Evolutionary conservation across 2,113 vertebrate genomes (phyloP), one percentile per base, ranked within the genome.

Genomic region (Rhadina sibilatrix): DNA sequence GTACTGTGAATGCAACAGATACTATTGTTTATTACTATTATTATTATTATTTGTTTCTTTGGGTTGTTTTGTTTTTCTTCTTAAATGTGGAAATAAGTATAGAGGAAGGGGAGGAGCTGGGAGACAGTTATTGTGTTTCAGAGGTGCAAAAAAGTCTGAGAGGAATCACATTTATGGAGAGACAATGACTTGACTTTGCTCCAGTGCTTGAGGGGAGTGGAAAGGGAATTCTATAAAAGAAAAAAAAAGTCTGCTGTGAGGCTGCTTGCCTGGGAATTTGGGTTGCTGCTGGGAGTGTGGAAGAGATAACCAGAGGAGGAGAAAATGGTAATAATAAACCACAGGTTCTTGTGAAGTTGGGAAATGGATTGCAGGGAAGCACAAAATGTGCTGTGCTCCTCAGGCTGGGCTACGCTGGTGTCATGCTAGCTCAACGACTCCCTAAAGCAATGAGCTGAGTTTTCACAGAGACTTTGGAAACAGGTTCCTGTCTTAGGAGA

Each of bases 381-480:
- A 76, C 54, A 12, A 76, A 71, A 60, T 61, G 37, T 27, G 27
- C 71, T 93, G n/a, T 9, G 30, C 31, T 97, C 40, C 79, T 94
- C 46, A 59, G 84, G 69, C 77, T 92, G 81, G 6, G 52, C 64
- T 87, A 30, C 2, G 52, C 25, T 90, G 9, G 25, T 23, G 47
- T 94, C 76, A 42, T 6, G 35, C 31, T 46, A 86, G 71, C 40
- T 82, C 31, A 18, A 23, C 69, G 89, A 42, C 38, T 90, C 91
- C 59, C 75, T 63, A 44, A 94, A 95, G 54, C 89, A 93, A 61
- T 6, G 15, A 94, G 88, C 76, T 92, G 71, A 92, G 70, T 79
- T 90, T 97, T 96, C 60, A 89, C 63, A 80, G 78, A 86, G 56
- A 74, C 68, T 93, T 87, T 77, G 78, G 87, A 97, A 97, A 96